Evolutionary conservation across 2,797 vertebrate species (phyloP).

Genomic region (Anniella stebbinsi): DNA sequence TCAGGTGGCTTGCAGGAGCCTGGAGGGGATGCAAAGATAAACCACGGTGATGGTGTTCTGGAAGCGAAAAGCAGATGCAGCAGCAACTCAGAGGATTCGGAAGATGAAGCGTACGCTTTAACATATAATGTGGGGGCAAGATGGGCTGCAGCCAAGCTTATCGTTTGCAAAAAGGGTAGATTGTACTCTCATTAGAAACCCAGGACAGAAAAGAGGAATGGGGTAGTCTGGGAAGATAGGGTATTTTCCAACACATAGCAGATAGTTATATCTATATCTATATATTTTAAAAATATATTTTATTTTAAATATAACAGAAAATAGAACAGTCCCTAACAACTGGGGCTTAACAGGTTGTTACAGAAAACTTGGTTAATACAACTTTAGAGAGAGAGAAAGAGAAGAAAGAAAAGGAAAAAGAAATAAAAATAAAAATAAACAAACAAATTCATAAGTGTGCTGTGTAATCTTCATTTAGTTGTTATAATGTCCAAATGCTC

Average conservation of each 20-base stretch:
- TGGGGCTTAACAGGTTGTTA: too few relatives aligned
- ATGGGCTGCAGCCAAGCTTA: neutral
- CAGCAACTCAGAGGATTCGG: neutral
- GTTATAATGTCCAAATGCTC: too few relatives aligned
- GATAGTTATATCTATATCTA: neutral
- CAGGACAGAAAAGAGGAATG: neutral
- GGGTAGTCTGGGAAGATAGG: neutral
- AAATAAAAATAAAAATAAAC: too few relatives aligned
- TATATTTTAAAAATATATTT: too few relatives aligned
- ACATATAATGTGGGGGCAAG: neutral
- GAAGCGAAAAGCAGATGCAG: neutral
- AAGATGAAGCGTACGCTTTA: neutral
- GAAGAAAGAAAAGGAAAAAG: too few relatives aligned
- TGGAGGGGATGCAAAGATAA: constrained; percentile 8
- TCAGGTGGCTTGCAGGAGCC: constrained; percentile 11
- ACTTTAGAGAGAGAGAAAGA: too few relatives aligned
- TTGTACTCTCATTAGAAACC: neutral
- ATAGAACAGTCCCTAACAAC: too few relatives aligned
- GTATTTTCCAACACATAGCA: neutral
- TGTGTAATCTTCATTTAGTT: too few relatives aligned
- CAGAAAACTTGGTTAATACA: too few relatives aligned
- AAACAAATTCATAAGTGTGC: too few relatives aligned
- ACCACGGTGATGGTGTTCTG: neutral
- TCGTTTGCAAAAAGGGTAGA: neutral
- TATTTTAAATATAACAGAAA: too few relatives aligned